Conservation (phyloP, 2,113 vertebrate genomes). For the Podarcis muralis region DNA sequence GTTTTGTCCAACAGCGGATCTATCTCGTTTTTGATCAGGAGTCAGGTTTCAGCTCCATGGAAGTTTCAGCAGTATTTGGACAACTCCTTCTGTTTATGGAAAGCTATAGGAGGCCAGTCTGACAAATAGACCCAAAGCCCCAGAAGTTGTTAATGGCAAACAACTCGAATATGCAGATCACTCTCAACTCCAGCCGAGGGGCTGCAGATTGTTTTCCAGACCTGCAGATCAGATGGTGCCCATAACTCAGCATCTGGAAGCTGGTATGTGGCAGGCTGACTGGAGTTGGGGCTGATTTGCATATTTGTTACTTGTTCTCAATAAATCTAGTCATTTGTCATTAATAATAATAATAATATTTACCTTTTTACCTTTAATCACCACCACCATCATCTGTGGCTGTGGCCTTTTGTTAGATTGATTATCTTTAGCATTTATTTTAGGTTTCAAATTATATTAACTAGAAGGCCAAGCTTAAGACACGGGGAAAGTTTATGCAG, state of each 20-base stretch:
- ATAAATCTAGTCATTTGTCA: background rate
- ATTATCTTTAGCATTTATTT: background rate
- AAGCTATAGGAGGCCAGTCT: background rate
- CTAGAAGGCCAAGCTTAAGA: background rate
- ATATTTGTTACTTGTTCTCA: too few relatives aligned
- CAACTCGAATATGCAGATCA: background rate
- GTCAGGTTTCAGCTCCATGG: background rate
- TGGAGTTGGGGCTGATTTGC: background rate
- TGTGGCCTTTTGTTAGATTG: background rate
- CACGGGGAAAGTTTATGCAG: background rate
- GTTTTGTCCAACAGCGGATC: background rate
- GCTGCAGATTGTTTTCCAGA: background rate
- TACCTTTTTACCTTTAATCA: too few relatives aligned
- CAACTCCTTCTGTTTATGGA: background rate
- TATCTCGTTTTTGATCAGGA: background rate
- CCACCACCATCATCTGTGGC: background rate
- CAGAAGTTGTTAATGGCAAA: background rate
- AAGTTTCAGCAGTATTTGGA: background rate
- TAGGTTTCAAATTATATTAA: background rate
- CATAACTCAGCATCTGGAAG: background rate
- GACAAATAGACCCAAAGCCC: too few relatives aligned
- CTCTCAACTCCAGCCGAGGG: background rate
- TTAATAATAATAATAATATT: too few relatives aligned
- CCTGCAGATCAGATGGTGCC: too few relatives aligned
- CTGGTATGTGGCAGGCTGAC: background rate